These are phyloP conservation scores for Salminus brasiliensis DNA, from an alignment of 2,113 vertebrate species.

Conservation along the genomic window DNA sequence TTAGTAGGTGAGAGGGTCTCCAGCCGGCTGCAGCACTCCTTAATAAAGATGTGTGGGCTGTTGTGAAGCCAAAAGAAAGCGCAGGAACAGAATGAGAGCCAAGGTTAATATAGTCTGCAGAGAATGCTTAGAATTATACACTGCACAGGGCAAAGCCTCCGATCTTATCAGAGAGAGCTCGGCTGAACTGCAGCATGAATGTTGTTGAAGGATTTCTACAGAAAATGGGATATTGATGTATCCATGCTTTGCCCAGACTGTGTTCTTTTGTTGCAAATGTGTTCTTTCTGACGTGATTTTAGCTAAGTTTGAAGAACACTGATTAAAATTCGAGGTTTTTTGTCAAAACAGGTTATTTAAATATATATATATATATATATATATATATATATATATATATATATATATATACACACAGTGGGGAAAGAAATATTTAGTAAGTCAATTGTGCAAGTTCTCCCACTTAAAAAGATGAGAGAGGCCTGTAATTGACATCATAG, in stretches of 20 bases:
- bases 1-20: conserved; percentile 20
- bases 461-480: no score
- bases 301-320: no score
- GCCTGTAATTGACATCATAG: no score
- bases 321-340: no score
- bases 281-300: no score
- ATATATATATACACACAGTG: no score
- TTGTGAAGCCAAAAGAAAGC: conserved; percentile 1
- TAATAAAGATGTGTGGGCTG: conserved; percentile 34
- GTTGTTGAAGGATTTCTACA: neutral
- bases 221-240: neutral
- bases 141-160: neutral
- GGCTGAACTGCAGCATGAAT: neutral
- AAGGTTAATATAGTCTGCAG: neutral
- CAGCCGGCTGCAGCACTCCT: neutral
- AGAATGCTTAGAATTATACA: neutral
- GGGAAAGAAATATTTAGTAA: no score
- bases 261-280: no score
- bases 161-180: neutral
- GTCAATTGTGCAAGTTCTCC: no score
- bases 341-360: no score
- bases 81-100: neutral
- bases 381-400: no score
- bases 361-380: no score
- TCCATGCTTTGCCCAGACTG: neutral